Evolutionary conservation across 2,888 invertebrate genomes (phyloP), one percentile per base, ranked within the genome.

Genomic region (Caenorhabditis uteleia): DNA sequence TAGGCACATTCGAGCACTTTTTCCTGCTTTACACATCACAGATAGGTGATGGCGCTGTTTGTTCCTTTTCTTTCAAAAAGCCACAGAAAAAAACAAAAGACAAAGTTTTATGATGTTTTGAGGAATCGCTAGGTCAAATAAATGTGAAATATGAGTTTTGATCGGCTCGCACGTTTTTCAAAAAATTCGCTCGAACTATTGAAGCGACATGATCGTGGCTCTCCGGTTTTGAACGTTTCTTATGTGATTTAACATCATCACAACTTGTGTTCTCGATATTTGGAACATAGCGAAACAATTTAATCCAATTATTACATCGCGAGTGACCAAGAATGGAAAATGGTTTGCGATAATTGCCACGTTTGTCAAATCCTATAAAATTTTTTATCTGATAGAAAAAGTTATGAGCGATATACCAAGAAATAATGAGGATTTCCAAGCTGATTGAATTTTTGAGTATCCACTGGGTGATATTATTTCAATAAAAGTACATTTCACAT

Each of bases 311-410:
- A 36, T 69, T 69, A 16, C 69, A 66, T 36, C 60, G 47, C 8
- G 67, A 62, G 16, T 60, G 49, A 8, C 51, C 18, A 12, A 39
- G 16, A 38, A 61, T 61, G 5, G 68, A 64, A 1, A 45, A 14
- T 3, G 72, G 68, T 20, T 61, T 64, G 51, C 69, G 68, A 23
- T 67, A 71, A 14, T 62, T 46, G 14, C 70, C 70, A 21, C 68
- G 59, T 10, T 65, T 45, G 16, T 70, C 68, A 40, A 70, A 70
- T 16, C 70, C 70, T 70, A 48, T n/a, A n/a, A n/a, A 59, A 46
- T 7, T 12, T 8, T 46, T 4, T n/a, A 21, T 18, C 14, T 44
- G 18, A 20, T n/a, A 47, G 14, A 27, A 44, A 44, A 25, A 36
- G 6, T 25, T 45, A 20, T 38, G 36, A 23, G 1, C 3, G 12